These are phyloP conservation scores for Anthophora plumipes DNA, from an alignment of 2,888 invertebrate genomes.

Conservation along the genomic window DNA sequence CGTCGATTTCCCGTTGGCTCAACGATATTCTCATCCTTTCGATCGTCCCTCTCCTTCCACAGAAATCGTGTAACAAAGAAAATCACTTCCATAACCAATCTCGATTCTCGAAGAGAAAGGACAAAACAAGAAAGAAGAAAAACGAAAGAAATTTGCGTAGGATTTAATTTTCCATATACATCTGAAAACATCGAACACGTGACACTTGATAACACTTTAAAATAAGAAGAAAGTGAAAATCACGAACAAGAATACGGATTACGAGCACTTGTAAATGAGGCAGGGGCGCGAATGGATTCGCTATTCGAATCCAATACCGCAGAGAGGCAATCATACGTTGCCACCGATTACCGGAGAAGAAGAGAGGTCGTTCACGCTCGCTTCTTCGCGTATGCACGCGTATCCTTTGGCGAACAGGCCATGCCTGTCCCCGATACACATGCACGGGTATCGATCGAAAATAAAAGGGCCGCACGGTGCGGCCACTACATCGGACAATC, in stretches of 20 bases:
- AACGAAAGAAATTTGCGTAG: neutral
- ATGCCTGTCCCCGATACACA: slow-evolving; percentile 45
- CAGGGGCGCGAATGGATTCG: slow-evolving; percentile 26
- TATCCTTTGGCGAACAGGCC: neutral
- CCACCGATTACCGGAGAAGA: slow-evolving; percentile 58
- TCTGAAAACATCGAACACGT: neutral
- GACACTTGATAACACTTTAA: neutral
- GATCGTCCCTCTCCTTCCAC: neutral
- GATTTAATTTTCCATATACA: neutral
- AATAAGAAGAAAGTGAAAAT: slow-evolving; percentile 18
- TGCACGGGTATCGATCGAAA: slow-evolving; percentile 64
- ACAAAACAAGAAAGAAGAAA: too few relatives aligned
- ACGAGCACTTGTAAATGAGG: slow-evolving; percentile 24
- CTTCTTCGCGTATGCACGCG: slow-evolving; percentile 40
- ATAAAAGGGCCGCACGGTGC: slow-evolving; percentile 68
- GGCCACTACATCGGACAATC: slow-evolving; percentile 69
- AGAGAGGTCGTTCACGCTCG: slow-evolving; percentile 58
- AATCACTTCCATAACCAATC: neutral
- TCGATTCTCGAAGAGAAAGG: too few relatives aligned
- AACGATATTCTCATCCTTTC: slow-evolving; percentile 48
- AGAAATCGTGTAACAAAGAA: neutral
- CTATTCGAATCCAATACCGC: slow-evolving; percentile 54
- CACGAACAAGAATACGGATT: neutral
- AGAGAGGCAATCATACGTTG: slow-evolving; percentile 55
- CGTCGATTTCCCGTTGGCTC: slow-evolving; percentile 56